Base-by-base conservation (phyloP, 2,113 vertebrate species). In the Anhinga rufa region DNA sequence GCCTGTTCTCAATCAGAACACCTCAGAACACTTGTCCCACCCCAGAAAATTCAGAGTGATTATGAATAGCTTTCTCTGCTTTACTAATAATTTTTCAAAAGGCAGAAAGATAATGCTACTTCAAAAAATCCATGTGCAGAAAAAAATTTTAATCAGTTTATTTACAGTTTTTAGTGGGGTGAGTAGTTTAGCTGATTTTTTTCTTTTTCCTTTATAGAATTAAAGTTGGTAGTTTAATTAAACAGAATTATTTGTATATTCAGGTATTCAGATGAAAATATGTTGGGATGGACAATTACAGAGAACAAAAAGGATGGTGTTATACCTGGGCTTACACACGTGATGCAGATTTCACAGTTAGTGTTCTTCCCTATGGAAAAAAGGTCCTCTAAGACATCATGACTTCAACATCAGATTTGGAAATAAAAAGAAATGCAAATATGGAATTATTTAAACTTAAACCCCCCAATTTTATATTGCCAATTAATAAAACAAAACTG, bases 311-410 rank as follows among this genome's bases (percentile, higher is more conserved):
- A 88, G 5, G 5, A 7, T 60, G 15, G 10, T 74, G 16, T 2
- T 57, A 34, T 9, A 71, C 19, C 48, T 78, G 15, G 5, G 17
- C 14, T 78, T 25, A 12, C 3, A 81, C 20, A 24, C 0, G 0
- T 48, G 65, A 60, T 34, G 2, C 5, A 44, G 13, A 36, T 32
- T 57, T 86, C 54, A 68, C 20, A 76, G 29, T 7, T 64, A 60
- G n/a, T 40, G 24, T 10, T 66, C 32, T 92, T 29, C 14, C 17
- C 20, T 11, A 13, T 36, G 21, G 36, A 54, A 70, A 70, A 84
- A 1, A 51, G 5, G 36, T 88, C 24, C 11, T 90, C 21, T 52
- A 49, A 82, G 24, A 22, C 36, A 64, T 60, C n/a, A 51, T 14
- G 12, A 61, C 6, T 69, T 80, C 22, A 68, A 40, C 12, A 49